Evolutionary conservation across 2,113 vertebrate genomes (phyloP), one percentile per base, ranked within the genome.

Genomic region (Brachyhypopomus occidentalis): DNA sequence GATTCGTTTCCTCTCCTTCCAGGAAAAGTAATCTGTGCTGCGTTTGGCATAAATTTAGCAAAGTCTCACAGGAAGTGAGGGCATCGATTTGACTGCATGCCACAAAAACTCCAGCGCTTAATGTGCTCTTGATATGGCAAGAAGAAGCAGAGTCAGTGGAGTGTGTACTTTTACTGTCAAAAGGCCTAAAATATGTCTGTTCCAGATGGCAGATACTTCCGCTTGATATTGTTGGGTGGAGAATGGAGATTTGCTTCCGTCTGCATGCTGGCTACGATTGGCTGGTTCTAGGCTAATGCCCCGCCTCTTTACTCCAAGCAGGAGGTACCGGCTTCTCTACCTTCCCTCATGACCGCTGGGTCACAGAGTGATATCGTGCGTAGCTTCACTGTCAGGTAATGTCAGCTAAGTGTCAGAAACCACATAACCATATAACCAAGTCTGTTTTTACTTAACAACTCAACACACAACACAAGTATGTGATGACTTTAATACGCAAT

Each of bases 151-250:
- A 23, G 73, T 69, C 16, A 73, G 63, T n/a, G 63, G n/a, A 71
- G 30, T 59, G 12, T 58, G 58, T 70, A 20, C 23, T 73, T 27
- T 67, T 48, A 1, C 22, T 64, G 34, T 81, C 67, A 79, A 62
- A 22, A 55, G n/a, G 48, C 66, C 5, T 77, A 59, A 67, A 52
- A 52, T 67, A 60, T 79, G 59, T 14, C 25, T 75, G 48, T 79
- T 82, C 41, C 30, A 16, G 12, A 48, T 22, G 77, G n/a, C 72
- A 84, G 82, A 77, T 83, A 74, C 71, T 83, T 79, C 72, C 62
- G 72, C 72, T 56, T 60, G 60, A 83, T 84, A 72, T 60, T 34
- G 52, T 45, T 70, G 60, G 27, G 72, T 62, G 75, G 67, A 84
- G 63, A n/a, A 48, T 55, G 30, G 12, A n/a, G 58, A 23, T 81